Percentiles rank a stretch among this genome's conserved stretches.
Evolutionary conservation across 35 echinoderm and acorn worm genomes (phyloP).

Genomic region (Strongylocentrotus purpuratus): DNA sequence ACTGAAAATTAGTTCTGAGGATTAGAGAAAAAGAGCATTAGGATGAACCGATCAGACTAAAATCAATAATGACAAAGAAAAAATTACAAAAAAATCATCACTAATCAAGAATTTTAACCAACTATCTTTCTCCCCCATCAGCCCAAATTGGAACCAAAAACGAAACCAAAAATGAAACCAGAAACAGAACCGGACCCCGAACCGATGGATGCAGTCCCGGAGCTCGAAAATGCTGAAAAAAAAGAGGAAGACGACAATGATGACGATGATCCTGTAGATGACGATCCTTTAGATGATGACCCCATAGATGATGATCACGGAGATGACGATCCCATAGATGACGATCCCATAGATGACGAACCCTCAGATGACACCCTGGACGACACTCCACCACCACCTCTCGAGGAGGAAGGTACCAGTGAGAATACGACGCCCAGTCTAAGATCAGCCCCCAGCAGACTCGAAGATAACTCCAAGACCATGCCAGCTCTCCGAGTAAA

Average conservation of each 20-base stretch:
- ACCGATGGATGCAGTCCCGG: background rate
- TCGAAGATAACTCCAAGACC: background rate
- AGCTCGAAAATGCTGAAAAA: background rate
- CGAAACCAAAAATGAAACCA: background rate
- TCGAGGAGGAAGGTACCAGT: constrained; percentile 15
- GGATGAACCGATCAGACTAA: background rate
- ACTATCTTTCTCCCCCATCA: background rate
- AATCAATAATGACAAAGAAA: background rate
- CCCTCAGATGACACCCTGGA: background rate
- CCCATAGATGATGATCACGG: background rate
- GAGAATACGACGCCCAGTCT: background rate
- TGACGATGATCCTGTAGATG: background rate
- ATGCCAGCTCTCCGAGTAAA: constrained; percentile 22
- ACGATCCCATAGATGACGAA: background rate
- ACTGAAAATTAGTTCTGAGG: background rate
- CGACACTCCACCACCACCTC: constrained; percentile 12
- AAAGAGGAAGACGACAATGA: background rate
- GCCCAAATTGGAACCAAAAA: background rate
- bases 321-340: background rate
- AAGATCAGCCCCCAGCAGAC: background rate
- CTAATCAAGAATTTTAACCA: background rate
- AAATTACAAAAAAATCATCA: too few relatives aligned
- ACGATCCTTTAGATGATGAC: background rate
- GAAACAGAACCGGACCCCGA: background rate
- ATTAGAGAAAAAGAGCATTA: background rate